Evolutionary conservation across 2,797 vertebrate species (phyloP), one percentile per base, ranked within the genome.

Genomic region (Pangasius sanitwongsei): DNA sequence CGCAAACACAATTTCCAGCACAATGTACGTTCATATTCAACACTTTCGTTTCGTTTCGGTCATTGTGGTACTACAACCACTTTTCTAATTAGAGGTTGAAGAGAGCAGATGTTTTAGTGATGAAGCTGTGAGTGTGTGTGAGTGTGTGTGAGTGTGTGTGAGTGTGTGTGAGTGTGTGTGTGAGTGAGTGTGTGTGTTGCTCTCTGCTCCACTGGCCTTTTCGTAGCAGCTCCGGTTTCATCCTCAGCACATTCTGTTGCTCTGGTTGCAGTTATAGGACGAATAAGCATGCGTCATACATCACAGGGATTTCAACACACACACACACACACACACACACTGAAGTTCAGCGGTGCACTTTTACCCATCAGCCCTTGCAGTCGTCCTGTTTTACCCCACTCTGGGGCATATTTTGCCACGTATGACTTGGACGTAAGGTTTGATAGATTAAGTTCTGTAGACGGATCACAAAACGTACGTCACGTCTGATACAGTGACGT

Each of bases 121-220:
- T 50, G 37, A 23, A 13, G 7, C 0, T 20, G 69, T 8, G 37
- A 48, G 72, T 48, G 44, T 53, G 75, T n/a, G 74, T n/a, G 34
- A 48, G 63, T 57, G 69, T 48, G 53, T 74, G 16, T 41, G 15
- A 0, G 13, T 34, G 67, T 37, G 16, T 48, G 72, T 75, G 12
- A n/a, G 28, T 53, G 74, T 78, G 75, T 31, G 48, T 31, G 55
- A 23, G 50, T 72, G 82, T 78, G 80, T 88, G 81, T 65, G 63
- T 65, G 72, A 70, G 81, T 67, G 59, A 6, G 37, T 6, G 44
- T 44, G 41, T 41, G 44, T 44, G 44, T 44, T 82, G 23, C 72
- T 77, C 63, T 85, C 63, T 87, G 74, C 59, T 61, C 84, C 48
- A 41, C 74, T 86, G 83, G 85, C 87, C 77, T 88, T 89, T 86